Evolutionary conservation across 2,797 vertebrate genomes (phyloP).

Genomic region (Catostomus latipinnis): DNA sequence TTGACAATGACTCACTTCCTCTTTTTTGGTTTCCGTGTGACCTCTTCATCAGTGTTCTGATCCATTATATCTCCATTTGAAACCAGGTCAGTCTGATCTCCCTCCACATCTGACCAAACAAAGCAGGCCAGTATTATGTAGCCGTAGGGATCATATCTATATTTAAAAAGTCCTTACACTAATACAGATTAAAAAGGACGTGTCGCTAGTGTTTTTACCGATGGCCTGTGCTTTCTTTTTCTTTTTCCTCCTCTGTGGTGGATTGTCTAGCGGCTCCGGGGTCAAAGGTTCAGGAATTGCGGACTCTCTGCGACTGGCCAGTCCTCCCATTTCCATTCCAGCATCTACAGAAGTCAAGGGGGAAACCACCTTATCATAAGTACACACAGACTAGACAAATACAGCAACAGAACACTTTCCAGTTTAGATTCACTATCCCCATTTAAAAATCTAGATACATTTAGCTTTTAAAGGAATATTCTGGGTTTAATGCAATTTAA

Average conservation of each 20-base stretch:
- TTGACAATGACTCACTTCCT: constrained; percentile 82
- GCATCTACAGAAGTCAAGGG: constrained; percentile 60
- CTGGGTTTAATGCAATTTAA: too few relatives aligned
- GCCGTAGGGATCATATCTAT: background rate
- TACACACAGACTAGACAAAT: background rate
- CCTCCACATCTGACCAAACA: constrained; percentile 70
- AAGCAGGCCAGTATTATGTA: constrained; percentile 2
- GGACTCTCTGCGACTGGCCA: constrained; percentile 71
- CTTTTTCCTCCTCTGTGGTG: constrained; percentile 81
- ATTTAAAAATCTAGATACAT: too few relatives aligned
- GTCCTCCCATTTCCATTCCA: constrained; percentile 74
- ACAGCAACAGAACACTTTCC: background rate
- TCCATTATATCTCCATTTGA: constrained; percentile 81
- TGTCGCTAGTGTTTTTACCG: constrained; percentile 61
- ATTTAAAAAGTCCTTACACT: background rate
- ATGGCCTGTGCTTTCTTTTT: constrained; percentile 76
- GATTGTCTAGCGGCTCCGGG: constrained; percentile 72
- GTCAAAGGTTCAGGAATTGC: constrained; percentile 77
- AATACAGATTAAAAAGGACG: background rate
- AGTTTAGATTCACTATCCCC: too few relatives aligned
- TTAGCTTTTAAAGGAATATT: too few relatives aligned
- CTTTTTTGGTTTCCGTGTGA: constrained; percentile 82
- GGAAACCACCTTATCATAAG: too few relatives aligned
- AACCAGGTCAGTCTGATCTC: constrained; percentile 81
- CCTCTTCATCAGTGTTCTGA: constrained; percentile 80